Percentiles rank a stretch among this genome's conserved stretches.
phyloP scores from a whole-genome alignment of 2,888 invertebrate genomes.

The Thysanoteuthis rhombus region DNA sequence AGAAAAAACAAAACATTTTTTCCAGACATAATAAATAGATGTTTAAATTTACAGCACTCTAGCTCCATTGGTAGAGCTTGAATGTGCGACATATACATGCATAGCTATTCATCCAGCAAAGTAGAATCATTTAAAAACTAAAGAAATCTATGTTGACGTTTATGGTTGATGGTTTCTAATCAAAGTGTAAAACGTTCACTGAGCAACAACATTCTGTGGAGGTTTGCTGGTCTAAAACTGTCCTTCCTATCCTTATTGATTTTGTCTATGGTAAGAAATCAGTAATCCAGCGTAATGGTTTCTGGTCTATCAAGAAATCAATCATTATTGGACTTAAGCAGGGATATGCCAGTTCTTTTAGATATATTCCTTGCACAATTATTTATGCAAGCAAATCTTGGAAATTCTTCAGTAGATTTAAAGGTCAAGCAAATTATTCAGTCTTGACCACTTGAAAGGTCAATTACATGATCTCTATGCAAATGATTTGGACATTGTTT shows the following conservation, averaged over 20 bases:
- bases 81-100: too few relatives aligned
- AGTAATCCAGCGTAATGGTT: not conserved
- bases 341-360: not conserved
- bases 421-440: not conserved
- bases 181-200: too few relatives aligned
- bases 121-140: too few relatives aligned
- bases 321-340: not conserved
- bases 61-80: too few relatives aligned
- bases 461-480: not conserved
- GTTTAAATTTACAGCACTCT: too few relatives aligned
- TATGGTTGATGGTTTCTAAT: too few relatives aligned
- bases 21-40: too few relatives aligned
- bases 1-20: too few relatives aligned
- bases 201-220: too few relatives aligned
- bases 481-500: not conserved
- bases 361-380: not conserved
- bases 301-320: not conserved
- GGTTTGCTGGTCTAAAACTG: not conserved
- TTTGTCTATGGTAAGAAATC: not conserved
- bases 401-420: not conserved
- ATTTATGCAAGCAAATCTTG: not conserved
- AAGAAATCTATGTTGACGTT: too few relatives aligned
- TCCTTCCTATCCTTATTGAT: not conserved
- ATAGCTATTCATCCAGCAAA: too few relatives aligned
- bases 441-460: not conserved